Conservation (phyloP, 2,888 invertebrate genomes). For the Spodoptera picta region DNA sequence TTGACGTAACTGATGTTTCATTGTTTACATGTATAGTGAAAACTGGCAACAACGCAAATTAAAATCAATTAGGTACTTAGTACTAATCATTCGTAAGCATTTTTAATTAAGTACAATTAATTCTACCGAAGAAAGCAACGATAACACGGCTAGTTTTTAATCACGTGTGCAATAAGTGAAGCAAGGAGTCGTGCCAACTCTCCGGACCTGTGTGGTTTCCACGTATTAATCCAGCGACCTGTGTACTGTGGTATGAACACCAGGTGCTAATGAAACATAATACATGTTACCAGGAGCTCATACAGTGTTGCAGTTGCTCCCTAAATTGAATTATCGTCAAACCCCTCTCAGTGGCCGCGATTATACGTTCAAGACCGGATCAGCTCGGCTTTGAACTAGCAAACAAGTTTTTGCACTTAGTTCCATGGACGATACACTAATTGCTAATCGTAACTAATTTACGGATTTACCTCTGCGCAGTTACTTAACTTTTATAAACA, state of each 20-base stretch:
- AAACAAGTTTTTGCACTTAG: conserved; percentile 51
- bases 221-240: conserved; percentile 52
- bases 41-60: too few species aligned
- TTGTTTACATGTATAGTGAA: too few species aligned
- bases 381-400: conserved; percentile 57
- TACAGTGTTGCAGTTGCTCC: conserved; percentile 47
- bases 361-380: conserved; percentile 57
- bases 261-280: conserved; percentile 66
- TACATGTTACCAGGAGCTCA: conserved; percentile 58
- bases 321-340: conserved; percentile 71
- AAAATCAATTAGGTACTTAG: conserved; percentile 6
- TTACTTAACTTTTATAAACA: conserved; percentile 55
- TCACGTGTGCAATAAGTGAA: too few species aligned
- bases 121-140: too few species aligned
- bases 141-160: too few species aligned
- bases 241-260: conserved; percentile 44
- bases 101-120: too few species aligned
- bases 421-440: conserved; percentile 46
- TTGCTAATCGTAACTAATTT: conserved; percentile 58
- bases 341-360: conserved; percentile 60
- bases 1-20: too few species aligned
- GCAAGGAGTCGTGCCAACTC: background rate
- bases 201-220: conserved; percentile 25
- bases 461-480: conserved; percentile 44
- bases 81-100: too few species aligned